Evolutionary conservation across 2,113 vertebrate genomes (phyloP).

Genomic region (Podilymbus podiceps): DNA sequence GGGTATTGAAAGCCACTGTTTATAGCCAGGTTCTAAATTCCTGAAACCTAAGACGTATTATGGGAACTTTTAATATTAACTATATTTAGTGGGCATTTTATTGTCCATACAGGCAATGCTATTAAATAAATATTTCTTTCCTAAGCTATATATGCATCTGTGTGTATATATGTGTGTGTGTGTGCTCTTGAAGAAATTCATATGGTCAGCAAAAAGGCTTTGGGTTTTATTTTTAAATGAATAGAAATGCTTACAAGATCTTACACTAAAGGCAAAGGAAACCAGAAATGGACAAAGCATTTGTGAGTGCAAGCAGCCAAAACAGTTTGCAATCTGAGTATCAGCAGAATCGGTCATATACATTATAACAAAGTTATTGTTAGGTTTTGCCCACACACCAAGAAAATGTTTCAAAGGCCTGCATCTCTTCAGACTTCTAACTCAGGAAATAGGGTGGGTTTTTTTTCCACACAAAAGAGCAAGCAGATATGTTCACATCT

Average conservation of each 20-base stretch:
- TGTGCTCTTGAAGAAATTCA: neutral
- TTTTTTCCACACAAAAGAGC: neutral
- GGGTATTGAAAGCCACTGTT: neutral
- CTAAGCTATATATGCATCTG: neutral
- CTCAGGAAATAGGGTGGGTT: neutral
- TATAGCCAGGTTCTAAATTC: neutral
- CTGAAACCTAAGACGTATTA: conserved; percentile 29
- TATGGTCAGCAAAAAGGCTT: neutral
- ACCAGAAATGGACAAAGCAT: neutral
- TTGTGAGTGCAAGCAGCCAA: neutral
- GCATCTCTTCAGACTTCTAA: conserved; percentile 14
- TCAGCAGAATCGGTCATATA: neutral
- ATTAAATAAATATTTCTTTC: neutral
- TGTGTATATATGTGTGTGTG: too few relatives aligned
- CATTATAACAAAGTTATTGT: neutral
- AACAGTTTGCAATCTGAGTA: neutral
- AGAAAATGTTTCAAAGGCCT: neutral
- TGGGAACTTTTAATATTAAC: conserved; percentile 15
- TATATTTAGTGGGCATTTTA: conserved; percentile 8
- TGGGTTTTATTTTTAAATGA: neutral
- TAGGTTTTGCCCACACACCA: conserved; percentile 30
- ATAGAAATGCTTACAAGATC: neutral
- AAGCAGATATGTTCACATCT: neutral
- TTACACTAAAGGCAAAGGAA: neutral
- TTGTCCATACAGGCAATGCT: neutral